A percentile compares a stretch with the other conserved stretches of the same genome.
These are phyloP conservation scores for Trichomycterus rosablanca DNA, from an alignment of 2,113 vertebrate species.

Conservation along the genomic window DNA sequence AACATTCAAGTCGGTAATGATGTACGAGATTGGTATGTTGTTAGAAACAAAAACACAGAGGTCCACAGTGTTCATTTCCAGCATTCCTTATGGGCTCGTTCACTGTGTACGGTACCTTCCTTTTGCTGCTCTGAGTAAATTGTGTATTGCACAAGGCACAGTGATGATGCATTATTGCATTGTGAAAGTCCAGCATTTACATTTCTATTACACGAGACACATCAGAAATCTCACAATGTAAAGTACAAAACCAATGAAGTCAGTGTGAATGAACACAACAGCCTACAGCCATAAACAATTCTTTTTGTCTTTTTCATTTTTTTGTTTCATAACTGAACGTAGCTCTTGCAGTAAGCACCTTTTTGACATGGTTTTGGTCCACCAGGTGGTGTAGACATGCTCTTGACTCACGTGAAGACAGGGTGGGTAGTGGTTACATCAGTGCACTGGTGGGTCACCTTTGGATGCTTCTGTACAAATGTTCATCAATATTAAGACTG, in stretches of 20 bases:
- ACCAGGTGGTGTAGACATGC: background rate
- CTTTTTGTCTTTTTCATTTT: background rate
- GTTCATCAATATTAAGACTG: background rate
- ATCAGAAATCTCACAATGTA: constrained; percentile 10
- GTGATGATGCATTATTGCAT: no score
- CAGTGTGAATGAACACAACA: constrained; percentile 30
- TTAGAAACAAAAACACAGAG: constrained; percentile 20
- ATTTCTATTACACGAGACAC: no score
- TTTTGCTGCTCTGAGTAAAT: constrained; percentile 20
- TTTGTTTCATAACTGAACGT: constrained; percentile 9
- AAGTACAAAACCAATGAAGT: constrained; percentile 16
- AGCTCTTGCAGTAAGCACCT: constrained; percentile 27
- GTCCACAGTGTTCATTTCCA: constrained; percentile 32
- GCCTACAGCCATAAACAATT: no score
- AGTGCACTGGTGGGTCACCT: constrained; percentile 15
- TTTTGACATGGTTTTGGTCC: background rate
- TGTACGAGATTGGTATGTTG: constrained; percentile 13
- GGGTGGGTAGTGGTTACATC: constrained; percentile 26
- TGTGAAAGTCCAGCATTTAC: constrained; percentile 28
- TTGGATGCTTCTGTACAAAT: constrained; percentile 52
- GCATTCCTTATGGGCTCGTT: background rate
- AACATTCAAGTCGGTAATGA: constrained; percentile 37
- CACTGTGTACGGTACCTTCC: constrained; percentile 8
- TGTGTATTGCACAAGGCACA: constrained; percentile 42
- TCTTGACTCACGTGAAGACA: background rate